These are phyloP conservation scores for Euthynnus affinis DNA, from an alignment of 2,797 vertebrate species.

Conservation along the genomic window DNA sequence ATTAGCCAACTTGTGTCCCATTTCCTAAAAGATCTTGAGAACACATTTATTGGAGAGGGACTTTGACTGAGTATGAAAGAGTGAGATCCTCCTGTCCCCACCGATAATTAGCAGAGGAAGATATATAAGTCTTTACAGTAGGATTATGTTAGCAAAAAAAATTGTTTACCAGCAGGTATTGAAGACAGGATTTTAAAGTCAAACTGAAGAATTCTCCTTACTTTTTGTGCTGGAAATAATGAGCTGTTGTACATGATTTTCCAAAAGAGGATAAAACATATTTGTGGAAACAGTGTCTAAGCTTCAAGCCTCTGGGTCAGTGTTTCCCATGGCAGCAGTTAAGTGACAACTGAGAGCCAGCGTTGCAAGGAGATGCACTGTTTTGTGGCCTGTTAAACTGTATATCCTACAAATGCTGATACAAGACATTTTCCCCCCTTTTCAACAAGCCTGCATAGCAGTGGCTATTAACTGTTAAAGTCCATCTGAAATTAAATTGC, in stretches of 20 bases:
- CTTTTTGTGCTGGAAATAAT: neutral
- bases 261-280: neutral
- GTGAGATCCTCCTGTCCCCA: constrained; percentile 4
- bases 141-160: constrained; percentile 59
- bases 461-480: neutral
- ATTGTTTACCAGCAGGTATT: constrained; percentile 82
- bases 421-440: neutral
- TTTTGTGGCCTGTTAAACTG: neutral
- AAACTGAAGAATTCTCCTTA: neutral
- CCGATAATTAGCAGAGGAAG: neutral
- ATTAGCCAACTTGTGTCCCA: constrained; percentile 74
- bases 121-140: neutral
- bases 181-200: constrained; percentile 70
- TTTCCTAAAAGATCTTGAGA: constrained; percentile 69
- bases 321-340: constrained; percentile 11
- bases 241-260: neutral
- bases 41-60: constrained; percentile 57
- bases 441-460: neutral
- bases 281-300: neutral
- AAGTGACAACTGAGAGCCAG: constrained; percentile 6
- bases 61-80: constrained; percentile 44
- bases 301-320: neutral
- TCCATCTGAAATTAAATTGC: too few relatives aligned
- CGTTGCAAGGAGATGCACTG: neutral
- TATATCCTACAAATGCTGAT: neutral